Evolutionary conservation across 2,797 vertebrate species (phyloP).

Genomic region (Platalea minor): DNA sequence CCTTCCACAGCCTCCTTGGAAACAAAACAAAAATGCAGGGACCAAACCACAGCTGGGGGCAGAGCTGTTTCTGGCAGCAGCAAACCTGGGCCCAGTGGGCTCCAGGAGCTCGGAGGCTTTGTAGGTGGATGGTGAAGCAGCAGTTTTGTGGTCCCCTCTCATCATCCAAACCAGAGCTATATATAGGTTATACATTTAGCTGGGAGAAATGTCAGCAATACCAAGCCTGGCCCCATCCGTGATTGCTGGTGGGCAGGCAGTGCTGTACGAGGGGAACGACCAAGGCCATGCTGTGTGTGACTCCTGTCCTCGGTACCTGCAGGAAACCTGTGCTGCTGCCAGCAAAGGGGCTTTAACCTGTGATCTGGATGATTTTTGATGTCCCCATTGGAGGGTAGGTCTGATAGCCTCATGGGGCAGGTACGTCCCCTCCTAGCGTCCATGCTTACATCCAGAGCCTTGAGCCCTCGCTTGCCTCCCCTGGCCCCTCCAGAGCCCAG

Average conservation of each 20-base stretch:
- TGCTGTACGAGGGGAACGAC: fast-evolving
- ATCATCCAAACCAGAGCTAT: neutral
- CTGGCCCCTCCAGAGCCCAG: neutral
- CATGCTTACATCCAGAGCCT: neutral
- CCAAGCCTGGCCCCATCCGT: neutral
- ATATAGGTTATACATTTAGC: neutral
- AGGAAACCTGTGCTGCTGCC: neutral
- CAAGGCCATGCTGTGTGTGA: neutral
- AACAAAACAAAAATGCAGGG: neutral
- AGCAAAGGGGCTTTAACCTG: neutral
- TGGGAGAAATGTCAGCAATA: neutral
- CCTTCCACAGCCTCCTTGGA: neutral
- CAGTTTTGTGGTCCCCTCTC: neutral
- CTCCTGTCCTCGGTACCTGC: neutral
- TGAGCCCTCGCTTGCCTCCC: fast-evolving
- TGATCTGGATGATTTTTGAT: neutral
- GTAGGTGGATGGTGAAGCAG: neutral
- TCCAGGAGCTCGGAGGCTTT: neutral
- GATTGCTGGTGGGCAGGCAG: neutral
- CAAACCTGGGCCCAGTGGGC: neutral
- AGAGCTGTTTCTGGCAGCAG: neutral
- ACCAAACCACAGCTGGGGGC: neutral
- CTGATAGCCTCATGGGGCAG: neutral
- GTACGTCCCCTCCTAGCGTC: neutral
- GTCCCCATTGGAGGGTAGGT: neutral